Percentiles rank a stretch among this genome's conserved stretches.
phyloP scores from a whole-genome alignment of 2,797 vertebrate species.

The Toxotes lorentzi region DNA sequence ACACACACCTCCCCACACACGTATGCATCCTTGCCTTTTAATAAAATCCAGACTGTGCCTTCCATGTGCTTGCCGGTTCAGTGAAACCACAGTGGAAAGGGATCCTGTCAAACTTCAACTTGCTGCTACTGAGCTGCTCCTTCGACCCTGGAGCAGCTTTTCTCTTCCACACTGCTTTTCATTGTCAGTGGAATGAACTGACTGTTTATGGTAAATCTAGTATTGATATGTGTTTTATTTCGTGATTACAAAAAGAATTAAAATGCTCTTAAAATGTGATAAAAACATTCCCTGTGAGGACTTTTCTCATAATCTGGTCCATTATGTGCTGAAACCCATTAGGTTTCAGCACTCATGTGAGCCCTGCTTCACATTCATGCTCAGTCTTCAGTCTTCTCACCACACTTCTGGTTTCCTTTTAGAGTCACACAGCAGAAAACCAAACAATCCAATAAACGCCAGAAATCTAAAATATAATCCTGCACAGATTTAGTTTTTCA shows the following conservation, averaged over 20 bases:
- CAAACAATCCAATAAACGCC: background rate
- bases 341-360: background rate
- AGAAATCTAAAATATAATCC: background rate
- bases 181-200: background rate
- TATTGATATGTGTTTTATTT: background rate
- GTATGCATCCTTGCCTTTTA: slow-evolving; percentile 48
- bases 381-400: slow-evolving; percentile 15
- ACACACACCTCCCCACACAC: slow-evolving; percentile 22
- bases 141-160: slow-evolving; percentile 11
- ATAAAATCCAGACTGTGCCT: slow-evolving; percentile 70
- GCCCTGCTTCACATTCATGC: background rate
- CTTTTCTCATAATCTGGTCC: background rate
- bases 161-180: background rate
- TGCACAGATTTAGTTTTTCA: slow-evolving; percentile 6
- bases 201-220: background rate
- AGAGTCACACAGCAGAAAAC: background rate
- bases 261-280: background rate
- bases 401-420: background rate
- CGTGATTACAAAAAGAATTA: background rate
- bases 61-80: slow-evolving; percentile 29
- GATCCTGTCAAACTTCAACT: slow-evolving; percentile 56
- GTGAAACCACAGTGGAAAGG: slow-evolving; percentile 51
- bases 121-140: slow-evolving; percentile 46
- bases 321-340: background rate
- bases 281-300: background rate